phyloP scores from a whole-genome alignment of 2,113 vertebrate species.

The Syngnathus scovelli region DNA sequence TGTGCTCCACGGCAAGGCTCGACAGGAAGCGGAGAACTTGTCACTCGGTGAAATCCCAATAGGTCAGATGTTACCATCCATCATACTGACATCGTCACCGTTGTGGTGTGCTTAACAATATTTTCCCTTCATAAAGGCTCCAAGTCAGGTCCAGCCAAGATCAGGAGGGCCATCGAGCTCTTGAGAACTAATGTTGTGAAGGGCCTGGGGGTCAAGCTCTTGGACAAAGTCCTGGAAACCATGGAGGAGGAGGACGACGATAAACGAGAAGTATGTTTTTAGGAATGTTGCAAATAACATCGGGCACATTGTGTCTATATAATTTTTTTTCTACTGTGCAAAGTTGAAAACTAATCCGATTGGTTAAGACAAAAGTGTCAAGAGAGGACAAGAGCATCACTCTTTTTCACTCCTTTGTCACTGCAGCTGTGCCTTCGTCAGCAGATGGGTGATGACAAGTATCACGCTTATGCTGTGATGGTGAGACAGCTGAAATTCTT shows the following conservation, averaged over 20 bases:
- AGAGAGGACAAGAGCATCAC: background rate
- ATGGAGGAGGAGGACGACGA: conserved; percentile 90
- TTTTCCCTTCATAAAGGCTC: conserved; percentile 58
- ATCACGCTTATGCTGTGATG: conserved; percentile 80
- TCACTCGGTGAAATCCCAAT: conserved; percentile 73
- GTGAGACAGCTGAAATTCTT: conserved; percentile 92
- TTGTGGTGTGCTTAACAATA: conserved; percentile 1
- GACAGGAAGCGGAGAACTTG: conserved; percentile 70
- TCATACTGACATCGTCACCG: background rate
- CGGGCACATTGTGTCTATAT: background rate
- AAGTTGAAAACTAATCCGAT: background rate
- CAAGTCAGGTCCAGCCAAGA: conserved; percentile 80
- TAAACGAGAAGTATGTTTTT: conserved; percentile 77
- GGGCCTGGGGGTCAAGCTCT: conserved; percentile 85
- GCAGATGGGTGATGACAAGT: conserved; percentile 85
- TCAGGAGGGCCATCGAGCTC: conserved; percentile 84
- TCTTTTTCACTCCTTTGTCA: background rate
- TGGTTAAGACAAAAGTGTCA: background rate
- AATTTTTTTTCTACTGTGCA: background rate
- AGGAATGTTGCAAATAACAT: background rate
- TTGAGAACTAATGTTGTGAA: conserved; percentile 86
- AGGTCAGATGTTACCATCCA: conserved; percentile 60
- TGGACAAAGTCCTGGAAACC: conserved; percentile 83
- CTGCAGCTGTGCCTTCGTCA: conserved; percentile 75
- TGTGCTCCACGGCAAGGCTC: conserved; percentile 84